Conservation (phyloP, 2,113 vertebrate genomes). For the Pogonocichla stellata region DNA sequence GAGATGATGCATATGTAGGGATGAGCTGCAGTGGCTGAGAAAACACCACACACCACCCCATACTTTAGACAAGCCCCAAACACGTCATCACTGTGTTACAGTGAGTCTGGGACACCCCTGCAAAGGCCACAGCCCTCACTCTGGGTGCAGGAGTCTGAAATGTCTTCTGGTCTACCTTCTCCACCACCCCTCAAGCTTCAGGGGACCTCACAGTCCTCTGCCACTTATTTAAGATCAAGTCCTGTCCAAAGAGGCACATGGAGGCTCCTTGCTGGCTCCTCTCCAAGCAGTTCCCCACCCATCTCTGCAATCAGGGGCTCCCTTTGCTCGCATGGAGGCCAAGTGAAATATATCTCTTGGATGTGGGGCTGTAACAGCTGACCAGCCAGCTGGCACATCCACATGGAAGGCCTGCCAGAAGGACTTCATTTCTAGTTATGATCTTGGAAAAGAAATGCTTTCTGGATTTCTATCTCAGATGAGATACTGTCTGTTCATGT, state of each 20-base stretch:
- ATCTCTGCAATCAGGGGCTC: background rate
- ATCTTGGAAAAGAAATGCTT: background rate
- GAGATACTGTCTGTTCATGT: background rate
- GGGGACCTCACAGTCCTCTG: background rate
- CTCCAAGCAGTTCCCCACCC: background rate
- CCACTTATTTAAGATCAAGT: background rate
- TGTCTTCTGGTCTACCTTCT: background rate
- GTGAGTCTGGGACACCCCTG: background rate
- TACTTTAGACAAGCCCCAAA: background rate
- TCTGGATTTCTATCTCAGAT: background rate
- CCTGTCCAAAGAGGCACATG: background rate
- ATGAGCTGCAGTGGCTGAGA: background rate
- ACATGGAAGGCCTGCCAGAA: background rate
- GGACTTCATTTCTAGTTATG: background rate
- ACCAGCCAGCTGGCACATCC: background rate
- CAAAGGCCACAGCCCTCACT: background rate
- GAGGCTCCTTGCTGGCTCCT: background rate
- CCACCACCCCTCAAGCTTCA: background rate
- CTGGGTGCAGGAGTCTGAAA: background rate
- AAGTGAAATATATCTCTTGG: background rate
- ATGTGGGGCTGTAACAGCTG: background rate
- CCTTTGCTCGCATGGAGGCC: background rate
- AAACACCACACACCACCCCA: background rate
- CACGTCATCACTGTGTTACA: accelerated
- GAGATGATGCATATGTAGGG: background rate